These are phyloP conservation scores for Atlantisia rogersi DNA, from an alignment of 2,113 vertebrate genomes.

Conservation along the genomic window DNA sequence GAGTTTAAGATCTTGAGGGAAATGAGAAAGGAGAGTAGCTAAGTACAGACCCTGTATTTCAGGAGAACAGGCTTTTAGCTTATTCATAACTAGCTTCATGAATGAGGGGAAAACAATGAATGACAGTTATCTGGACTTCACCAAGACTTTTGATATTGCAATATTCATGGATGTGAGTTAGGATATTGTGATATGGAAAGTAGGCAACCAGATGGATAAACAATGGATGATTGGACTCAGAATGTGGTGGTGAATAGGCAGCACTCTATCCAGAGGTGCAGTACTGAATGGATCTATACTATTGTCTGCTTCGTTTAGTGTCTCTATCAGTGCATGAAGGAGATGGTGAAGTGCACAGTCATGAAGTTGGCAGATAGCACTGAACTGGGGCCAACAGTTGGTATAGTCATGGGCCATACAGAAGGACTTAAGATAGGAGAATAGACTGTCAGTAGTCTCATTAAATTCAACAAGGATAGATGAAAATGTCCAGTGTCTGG, in stretches of 20 bases:
- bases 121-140: not conserved
- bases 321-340: too few species aligned
- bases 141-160: not conserved
- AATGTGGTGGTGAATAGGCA: not conserved
- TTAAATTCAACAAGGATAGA: not conserved
- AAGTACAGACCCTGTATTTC: not conserved
- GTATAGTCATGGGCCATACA: not conserved
- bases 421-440: not conserved
- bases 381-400: rapidly evolving
- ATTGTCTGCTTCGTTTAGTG: not conserved
- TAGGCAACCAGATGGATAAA: not conserved
- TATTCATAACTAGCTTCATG: not conserved
- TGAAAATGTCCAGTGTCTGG: rapidly evolving
- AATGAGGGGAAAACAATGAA: not conserved
- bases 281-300: not conserved
- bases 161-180: not conserved
- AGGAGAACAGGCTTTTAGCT: not conserved
- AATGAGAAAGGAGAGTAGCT: not conserved
- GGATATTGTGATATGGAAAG: not conserved
- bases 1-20: not conserved
- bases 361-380: not conserved
- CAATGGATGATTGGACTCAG: not conserved
- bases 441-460: not conserved
- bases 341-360: not conserved
- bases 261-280: not conserved